phyloP scores from a whole-genome alignment of 64 coral and sea anemone genomes.

The Acropora tenuis region DNA sequence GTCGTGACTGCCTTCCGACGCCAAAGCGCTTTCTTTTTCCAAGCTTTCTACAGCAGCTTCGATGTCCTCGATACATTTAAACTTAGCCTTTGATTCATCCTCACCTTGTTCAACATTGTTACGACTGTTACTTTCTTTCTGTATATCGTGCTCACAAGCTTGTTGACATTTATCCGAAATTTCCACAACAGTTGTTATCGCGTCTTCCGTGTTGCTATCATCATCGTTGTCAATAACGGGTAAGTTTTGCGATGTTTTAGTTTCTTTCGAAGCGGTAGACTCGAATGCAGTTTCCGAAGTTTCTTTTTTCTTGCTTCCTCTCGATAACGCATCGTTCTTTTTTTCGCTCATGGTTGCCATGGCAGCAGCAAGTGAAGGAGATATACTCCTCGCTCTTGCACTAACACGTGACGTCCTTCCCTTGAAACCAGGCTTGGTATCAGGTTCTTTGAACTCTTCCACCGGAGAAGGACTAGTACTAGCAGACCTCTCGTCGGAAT shows the following conservation, averaged over 20 bases:
- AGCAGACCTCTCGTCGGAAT: constrained; percentile 82
- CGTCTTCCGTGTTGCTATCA: background rate
- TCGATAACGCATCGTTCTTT: constrained; percentile 13
- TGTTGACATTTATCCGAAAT: constrained; percentile 27
- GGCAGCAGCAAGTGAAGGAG: constrained; percentile 55
- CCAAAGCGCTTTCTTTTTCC: background rate
- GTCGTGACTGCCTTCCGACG: background rate
- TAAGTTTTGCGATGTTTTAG: constrained; percentile 42
- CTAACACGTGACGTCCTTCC: constrained; percentile 60
- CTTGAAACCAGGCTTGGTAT: constrained; percentile 61
- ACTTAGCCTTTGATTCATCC: background rate
- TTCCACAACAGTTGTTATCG: constrained; percentile 15
- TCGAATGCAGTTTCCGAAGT: constrained; percentile 22
- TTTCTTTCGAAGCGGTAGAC: constrained; percentile 7
- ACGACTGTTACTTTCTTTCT: constrained; percentile 1
- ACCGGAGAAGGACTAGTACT: constrained; percentile 89
- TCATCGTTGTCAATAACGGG: constrained; percentile 61
- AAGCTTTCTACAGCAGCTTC: background rate
- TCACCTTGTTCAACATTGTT: constrained; percentile 5
- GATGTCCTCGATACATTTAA: background rate
- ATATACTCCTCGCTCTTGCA: constrained; percentile 69
- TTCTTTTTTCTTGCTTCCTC: constrained; percentile 53
- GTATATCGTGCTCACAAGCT: constrained; percentile 39
- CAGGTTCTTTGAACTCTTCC: constrained; percentile 95
- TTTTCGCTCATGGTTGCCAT: constrained; percentile 50